These are phyloP conservation scores for Nipponia nippon DNA, from an alignment of 2,113 vertebrate species.

Conservation along the genomic window DNA sequence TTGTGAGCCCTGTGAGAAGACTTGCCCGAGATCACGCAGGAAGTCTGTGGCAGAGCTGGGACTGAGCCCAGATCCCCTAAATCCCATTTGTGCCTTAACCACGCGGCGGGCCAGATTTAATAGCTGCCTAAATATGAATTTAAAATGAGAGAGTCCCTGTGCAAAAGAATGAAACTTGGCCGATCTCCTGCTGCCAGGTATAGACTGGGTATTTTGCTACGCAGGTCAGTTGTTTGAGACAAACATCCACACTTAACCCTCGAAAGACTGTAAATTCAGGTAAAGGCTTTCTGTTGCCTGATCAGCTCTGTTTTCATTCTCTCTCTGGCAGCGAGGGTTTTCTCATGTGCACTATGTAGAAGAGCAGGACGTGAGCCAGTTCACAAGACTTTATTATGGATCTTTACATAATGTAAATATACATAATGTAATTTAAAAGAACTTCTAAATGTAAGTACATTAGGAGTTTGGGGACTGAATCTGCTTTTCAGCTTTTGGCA, in stretches of 20 bases:
- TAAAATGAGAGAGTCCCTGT: not conserved
- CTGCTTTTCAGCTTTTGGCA: not conserved
- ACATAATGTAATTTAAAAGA: not conserved
- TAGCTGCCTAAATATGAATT: not conserved
- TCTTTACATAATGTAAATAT: not conserved
- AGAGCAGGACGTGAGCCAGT: not conserved
- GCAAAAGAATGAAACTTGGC: not conserved
- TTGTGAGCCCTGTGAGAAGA: not conserved
- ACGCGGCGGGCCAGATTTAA: constrained; percentile 18
- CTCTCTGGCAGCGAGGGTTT: not conserved
- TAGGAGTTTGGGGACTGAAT: not conserved
- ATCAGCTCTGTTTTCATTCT: constrained; percentile 6
- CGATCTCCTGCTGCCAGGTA: not conserved
- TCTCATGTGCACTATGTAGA: not conserved
- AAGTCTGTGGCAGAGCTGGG: constrained; percentile 27
- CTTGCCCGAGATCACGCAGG: not conserved
- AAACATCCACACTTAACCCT: not conserved
- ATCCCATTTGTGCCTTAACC: constrained; percentile 36
- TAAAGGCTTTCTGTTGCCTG: constrained; percentile 23
- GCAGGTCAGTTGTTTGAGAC: not conserved
- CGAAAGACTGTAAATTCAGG: not conserved
- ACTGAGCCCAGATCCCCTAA: constrained; percentile 20
- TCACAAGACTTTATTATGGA: not conserved
- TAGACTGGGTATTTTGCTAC: not conserved
- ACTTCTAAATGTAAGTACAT: not conserved